Evolutionary conservation across 1,140 invertebrate species (phyloP).

Genomic region (Bombus haemorrhoidalis): DNA sequence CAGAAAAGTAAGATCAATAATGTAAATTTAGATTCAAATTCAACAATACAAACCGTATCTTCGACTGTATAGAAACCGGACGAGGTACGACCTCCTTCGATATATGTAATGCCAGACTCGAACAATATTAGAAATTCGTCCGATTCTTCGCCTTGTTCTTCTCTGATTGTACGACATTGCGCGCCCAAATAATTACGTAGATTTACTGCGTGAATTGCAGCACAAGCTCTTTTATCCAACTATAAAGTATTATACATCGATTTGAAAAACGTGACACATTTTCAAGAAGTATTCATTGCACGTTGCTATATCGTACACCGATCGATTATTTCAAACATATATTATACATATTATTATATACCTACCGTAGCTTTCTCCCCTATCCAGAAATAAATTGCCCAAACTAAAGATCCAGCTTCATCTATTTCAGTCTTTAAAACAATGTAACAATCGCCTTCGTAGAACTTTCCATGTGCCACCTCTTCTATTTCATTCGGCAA

Average conservation of each 20-base stretch:
- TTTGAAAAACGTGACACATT: neutral
- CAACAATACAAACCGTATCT: constrained; percentile 86
- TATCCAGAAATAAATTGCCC: constrained; percentile 99
- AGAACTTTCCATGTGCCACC: constrained; percentile 98
- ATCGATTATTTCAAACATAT: neutral
- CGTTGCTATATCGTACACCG: neutral
- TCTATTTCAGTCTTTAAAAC: constrained; percentile 96
- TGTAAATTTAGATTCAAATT: neutral
- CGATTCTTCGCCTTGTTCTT: constrained; percentile 98
- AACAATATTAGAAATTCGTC: constrained; percentile 98
- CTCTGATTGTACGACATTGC: constrained; percentile 97
- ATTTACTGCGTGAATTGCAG: constrained; percentile 99
- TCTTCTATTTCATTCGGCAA: constrained; percentile 96
- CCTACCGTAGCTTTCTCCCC: constrained; percentile 95
- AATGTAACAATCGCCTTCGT: constrained; percentile 99
- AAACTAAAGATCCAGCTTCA: constrained; percentile 92
- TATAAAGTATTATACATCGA: constrained; percentile 69
- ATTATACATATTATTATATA: too few relatives aligned
- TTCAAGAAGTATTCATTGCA: neutral
- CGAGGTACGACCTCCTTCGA: constrained; percentile 97
- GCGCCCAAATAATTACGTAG: constrained; percentile 97
- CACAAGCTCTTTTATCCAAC: constrained; percentile 98
- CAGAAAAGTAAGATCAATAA: too few relatives aligned
- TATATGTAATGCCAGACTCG: constrained; percentile 96
- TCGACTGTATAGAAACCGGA: constrained; percentile 99